Evolutionary conservation across 2,797 vertebrate genomes (phyloP), one percentile per base, ranked within the genome.

Genomic region (Lophotriccus pileatus): DNA sequence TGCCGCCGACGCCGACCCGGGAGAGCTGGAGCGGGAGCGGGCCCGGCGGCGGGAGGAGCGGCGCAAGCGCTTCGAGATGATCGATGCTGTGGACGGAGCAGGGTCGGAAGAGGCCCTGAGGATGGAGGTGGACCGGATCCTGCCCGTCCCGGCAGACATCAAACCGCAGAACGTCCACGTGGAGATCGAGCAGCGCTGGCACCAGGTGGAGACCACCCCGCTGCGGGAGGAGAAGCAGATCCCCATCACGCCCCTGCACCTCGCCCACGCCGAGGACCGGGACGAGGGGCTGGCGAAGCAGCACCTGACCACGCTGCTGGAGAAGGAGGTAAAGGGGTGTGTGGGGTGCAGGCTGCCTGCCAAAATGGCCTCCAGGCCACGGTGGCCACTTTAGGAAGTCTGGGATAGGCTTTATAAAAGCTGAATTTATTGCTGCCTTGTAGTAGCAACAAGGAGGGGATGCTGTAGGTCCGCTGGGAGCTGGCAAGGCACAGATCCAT

Each of bases 161-260:
- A 98, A 96, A 95, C 90, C 97, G 0, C 98, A 98, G 81, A 98
- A 98, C 0, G 99, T 99, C 55, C 98, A 98, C 0, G 98, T 99
- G 83, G 99, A 99, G 97, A 99, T 99, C 0, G 99, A 99, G 95
- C 99, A 99, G 88, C 98, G 98, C 60, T 99, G 99, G 99, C 99
- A 99, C 95, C 99, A 99, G 93, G 99, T 99, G 93, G 99, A 99
- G 97, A 99, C 98, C 19, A 99, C 99, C 2, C 99, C 99, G 0
- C 96, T 99, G 50, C 98, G 99, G 66, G 99, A 99, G 89, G 99
- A 99, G 97, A 99, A 99, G 93, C 99, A 99, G 97, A 98, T 99
- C 88, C 99, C 99, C 93, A 99, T 99, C 50, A 89, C 97, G 2
- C 98, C 98, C 9, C 79, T 98, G 72, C 98, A 98, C 72, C 94